A percentile compares a stretch with the other conserved stretches of the same genome.
These are phyloP conservation scores for Puma concolor DNA, from an alignment of 2,113 vertebrate genomes.

Conservation along the genomic window DNA sequence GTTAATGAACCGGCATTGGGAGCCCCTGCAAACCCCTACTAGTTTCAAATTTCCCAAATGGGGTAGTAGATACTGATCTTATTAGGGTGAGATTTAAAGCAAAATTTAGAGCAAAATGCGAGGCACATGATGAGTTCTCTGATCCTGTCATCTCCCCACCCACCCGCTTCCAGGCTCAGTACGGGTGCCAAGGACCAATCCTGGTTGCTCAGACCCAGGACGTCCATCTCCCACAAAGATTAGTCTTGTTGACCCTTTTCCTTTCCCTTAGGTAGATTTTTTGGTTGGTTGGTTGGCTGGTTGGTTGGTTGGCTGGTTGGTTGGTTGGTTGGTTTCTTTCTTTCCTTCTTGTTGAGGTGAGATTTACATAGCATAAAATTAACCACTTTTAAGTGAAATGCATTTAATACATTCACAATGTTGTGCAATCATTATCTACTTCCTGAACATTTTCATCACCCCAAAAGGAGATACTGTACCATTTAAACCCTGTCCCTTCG, in stretches of 20 bases:
- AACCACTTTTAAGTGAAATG: background rate
- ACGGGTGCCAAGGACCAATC: rapidly evolving
- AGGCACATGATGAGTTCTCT: background rate
- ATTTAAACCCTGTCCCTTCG: background rate
- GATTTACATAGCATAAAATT: background rate
- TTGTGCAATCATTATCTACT: background rate
- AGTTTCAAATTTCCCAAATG: background rate
- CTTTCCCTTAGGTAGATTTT: background rate
- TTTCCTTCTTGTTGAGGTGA: background rate
- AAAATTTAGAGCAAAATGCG: background rate
- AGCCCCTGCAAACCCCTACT: background rate
- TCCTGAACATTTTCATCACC: background rate
- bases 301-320: background rate
- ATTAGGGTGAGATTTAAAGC: background rate
- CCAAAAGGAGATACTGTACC: background rate
- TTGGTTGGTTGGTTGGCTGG: background rate
- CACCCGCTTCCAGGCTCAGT: rapidly evolving
- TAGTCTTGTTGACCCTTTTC: background rate
- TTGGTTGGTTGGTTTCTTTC: background rate
- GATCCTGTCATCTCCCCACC: too few relatives aligned
- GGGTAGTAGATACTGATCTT: background rate
- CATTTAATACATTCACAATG: background rate
- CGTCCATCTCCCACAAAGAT: rapidly evolving
- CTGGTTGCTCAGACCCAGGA: background rate
- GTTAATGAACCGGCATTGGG: background rate